phyloP scores from a whole-genome alignment of 2,113 vertebrate genomes.

The Nymphicus hollandicus region DNA sequence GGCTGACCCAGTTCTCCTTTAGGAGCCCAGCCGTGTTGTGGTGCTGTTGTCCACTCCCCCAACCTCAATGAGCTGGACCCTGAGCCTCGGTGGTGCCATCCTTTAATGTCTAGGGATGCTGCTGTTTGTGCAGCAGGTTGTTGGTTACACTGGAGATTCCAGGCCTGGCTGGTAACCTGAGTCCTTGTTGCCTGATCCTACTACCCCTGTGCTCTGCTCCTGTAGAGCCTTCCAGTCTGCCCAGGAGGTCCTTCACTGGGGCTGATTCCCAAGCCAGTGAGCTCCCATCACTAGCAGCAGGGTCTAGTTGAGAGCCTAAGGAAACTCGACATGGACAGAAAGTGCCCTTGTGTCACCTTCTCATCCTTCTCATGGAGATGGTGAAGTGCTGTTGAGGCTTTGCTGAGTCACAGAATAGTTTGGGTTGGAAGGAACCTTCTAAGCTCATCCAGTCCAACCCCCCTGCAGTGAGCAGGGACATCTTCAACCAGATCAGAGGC shows the following conservation, averaged over 20 bases:
- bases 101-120: not conserved
- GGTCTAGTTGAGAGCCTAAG: not conserved
- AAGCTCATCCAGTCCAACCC: not conserved
- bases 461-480: not conserved
- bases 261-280: rapidly evolving
- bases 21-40: not conserved
- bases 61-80: not conserved
- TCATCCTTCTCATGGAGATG: not conserved
- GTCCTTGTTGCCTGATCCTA: not conserved
- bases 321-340: not conserved
- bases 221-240: not conserved
- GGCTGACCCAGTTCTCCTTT: not conserved
- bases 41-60: not conserved
- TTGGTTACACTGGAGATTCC: not conserved
- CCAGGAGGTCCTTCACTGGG: not conserved
- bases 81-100: not conserved
- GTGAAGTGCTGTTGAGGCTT: not conserved
- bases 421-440: not conserved
- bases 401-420: not conserved
- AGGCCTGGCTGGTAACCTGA: not conserved
- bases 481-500: not conserved
- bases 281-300: not conserved
- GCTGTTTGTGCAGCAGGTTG: not conserved
- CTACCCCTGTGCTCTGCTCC: not conserved
- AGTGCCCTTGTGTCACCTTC: not conserved